These are phyloP conservation scores for Eclectus roratus DNA, from an alignment of 2,113 vertebrate species.

Conservation along the genomic window DNA sequence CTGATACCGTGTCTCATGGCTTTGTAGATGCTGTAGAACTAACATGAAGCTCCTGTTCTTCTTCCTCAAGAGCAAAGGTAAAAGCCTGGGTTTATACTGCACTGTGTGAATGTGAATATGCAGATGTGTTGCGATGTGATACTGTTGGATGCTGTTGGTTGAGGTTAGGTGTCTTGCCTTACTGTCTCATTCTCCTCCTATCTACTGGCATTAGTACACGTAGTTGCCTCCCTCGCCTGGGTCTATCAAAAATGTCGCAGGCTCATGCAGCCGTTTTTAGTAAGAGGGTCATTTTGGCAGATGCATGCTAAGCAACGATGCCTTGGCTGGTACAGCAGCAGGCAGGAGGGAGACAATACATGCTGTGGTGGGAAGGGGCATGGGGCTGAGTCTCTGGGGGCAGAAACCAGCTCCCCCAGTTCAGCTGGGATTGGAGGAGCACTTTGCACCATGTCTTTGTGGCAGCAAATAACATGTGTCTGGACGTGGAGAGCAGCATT, in stretches of 20 bases:
- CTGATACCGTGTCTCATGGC: fast-evolving
- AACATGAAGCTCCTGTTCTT: background rate
- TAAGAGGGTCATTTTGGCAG: background rate
- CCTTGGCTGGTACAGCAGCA: background rate
- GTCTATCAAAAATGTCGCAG: background rate
- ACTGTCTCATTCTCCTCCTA: background rate
- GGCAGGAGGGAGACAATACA: background rate
- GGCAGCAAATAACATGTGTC: fast-evolving
- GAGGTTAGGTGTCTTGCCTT: background rate
- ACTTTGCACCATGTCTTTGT: background rate
- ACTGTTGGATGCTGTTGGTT: background rate
- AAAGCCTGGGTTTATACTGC: background rate
- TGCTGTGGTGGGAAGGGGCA: fast-evolving
- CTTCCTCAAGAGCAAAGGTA: background rate
- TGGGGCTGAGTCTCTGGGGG: fast-evolving
- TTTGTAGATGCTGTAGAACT: background rate
- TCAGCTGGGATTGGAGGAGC: background rate
- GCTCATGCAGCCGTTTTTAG: fast-evolving
- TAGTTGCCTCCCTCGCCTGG: background rate
- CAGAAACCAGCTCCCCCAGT: background rate
- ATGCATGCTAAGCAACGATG: fast-evolving
- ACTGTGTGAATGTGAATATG: background rate
- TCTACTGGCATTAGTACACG: background rate
- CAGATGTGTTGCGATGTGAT: background rate
- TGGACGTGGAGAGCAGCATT: background rate